Conservation (phyloP, 2,113 vertebrate genomes). For the Corythoichthys intestinalis region DNA sequence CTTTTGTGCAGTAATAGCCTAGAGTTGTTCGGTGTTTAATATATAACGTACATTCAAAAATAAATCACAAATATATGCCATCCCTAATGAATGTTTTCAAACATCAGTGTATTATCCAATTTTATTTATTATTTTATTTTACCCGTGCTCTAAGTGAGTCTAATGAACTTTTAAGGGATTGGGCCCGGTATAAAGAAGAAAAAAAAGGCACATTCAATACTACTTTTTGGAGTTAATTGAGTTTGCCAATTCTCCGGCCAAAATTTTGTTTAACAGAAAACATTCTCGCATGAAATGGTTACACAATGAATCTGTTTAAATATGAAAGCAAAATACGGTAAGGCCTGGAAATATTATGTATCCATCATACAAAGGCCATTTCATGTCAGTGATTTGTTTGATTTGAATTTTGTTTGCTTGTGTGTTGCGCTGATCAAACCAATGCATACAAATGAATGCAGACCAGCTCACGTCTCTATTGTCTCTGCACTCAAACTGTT, state of each 20-base stretch:
- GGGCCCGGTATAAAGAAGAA: no score
- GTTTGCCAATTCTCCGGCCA: neutral
- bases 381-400: slow-evolving; percentile 1
- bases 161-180: no score
- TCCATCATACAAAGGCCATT: neutral
- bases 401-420: neutral
- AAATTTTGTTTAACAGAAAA: neutral
- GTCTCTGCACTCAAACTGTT: slow-evolving; percentile 1
- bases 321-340: neutral
- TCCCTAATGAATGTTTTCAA: no score
- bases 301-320: neutral
- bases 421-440: neutral
- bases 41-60: no score
- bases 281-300: neutral
- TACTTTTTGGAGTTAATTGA: no score
- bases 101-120: no score
- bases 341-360: neutral
- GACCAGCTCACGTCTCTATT: slow-evolving; percentile 3
- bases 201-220: no score
- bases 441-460: slow-evolving; percentile 15
- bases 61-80: no score
- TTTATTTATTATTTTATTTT: no score
- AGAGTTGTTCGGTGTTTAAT: no score
- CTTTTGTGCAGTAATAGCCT: no score
- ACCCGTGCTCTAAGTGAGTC: no score